These are phyloP conservation scores for Chaetodon auriga DNA, from an alignment of 2,113 vertebrate genomes.

Conservation along the genomic window DNA sequence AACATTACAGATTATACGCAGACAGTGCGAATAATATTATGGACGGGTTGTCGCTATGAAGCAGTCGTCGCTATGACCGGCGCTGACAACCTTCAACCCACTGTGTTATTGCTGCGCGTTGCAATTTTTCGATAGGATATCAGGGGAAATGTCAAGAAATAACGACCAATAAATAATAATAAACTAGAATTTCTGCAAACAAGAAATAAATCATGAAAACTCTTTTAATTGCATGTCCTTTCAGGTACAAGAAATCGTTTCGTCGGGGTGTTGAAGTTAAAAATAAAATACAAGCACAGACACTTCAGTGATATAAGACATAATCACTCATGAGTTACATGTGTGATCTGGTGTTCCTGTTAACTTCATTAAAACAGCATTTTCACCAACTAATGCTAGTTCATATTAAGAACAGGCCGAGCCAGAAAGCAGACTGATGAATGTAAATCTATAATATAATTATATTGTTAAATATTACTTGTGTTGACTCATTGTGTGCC, in stretches of 20 bases:
- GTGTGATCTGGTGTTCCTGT: neutral
- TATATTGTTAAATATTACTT: neutral
- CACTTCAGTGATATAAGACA: neutral
- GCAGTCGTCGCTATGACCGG: neutral
- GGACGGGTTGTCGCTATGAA: neutral
- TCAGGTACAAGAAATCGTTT: neutral
- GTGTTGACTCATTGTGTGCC: neutral
- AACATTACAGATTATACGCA: neutral
- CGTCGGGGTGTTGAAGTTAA: neutral
- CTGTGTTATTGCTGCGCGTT: neutral
- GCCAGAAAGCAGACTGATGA: neutral
- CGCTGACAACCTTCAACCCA: neutral
- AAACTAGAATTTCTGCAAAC: neutral
- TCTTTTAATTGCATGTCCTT: neutral
- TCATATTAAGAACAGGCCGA: neutral
- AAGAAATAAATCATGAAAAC: neutral
- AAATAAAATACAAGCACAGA: neutral
- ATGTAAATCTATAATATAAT: too few species aligned
- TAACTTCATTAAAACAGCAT: neutral
- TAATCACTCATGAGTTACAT: neutral
- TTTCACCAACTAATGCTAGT: neutral
- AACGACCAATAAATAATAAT: neutral
- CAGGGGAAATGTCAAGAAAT: neutral
- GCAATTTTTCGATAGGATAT: neutral
- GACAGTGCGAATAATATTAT: neutral